A percentile compares a stretch with the other conserved stretches of the same genome.
phyloP scores from a whole-genome alignment of 2,888 invertebrate species.

The Pandemis cinnamomeana region DNA sequence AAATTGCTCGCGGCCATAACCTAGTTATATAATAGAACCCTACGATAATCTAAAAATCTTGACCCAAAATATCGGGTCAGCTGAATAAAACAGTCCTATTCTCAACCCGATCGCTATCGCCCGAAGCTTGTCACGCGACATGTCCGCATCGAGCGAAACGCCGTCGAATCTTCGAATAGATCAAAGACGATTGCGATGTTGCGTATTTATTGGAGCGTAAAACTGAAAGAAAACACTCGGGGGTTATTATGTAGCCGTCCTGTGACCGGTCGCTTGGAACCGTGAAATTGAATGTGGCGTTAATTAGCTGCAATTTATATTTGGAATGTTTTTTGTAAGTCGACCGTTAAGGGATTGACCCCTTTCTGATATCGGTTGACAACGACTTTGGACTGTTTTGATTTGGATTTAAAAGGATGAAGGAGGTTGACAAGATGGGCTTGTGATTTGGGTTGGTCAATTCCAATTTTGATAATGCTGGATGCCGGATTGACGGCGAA shows the following conservation, averaged over 20 bases:
- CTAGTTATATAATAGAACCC: not conserved
- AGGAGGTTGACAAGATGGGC: not conserved
- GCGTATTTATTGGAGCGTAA: conserved; percentile 56
- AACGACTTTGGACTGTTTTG: conserved; percentile 4
- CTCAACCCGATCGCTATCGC: conserved; percentile 35
- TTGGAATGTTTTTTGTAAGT: conserved; percentile 15
- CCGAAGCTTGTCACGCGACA: conserved; percentile 41
- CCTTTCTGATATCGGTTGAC: conserved; percentile 26
- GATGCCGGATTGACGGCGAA: not conserved
- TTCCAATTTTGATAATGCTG: not conserved
- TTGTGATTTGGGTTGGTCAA: not conserved
- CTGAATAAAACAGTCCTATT: conserved; percentile 19
- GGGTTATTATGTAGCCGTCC: conserved; percentile 47
- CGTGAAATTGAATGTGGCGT: conserved; percentile 55
- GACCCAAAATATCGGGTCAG: not conserved
- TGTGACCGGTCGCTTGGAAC: conserved; percentile 48
- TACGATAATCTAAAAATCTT: not conserved
- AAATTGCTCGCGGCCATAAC: not conserved
- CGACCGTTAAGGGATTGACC: conserved; percentile 11
- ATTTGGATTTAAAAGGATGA: conserved; percentile 3
- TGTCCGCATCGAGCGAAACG: conserved; percentile 45
- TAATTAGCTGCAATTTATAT: conserved; percentile 38
- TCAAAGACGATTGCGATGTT: conserved; percentile 59
- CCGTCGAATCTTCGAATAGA: conserved; percentile 57
- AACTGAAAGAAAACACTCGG: conserved; percentile 59